Percentiles rank a stretch among this genome's conserved stretches.
These are phyloP conservation scores for Chaetorhynchus papuensis DNA, from an alignment of 2,113 vertebrate genomes.

Conservation along the genomic window DNA sequence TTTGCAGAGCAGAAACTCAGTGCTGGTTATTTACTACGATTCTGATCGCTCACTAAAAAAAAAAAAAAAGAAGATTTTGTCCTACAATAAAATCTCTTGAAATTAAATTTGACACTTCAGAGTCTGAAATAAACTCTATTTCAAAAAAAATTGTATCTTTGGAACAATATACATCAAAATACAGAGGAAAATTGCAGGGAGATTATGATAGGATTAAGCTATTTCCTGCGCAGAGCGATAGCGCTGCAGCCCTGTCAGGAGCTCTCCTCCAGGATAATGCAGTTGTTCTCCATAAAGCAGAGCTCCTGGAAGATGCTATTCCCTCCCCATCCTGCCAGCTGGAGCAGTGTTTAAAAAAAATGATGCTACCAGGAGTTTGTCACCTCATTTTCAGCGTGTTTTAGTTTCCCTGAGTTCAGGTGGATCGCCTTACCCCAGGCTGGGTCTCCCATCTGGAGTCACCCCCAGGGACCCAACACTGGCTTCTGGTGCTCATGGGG, in stretches of 20 bases:
- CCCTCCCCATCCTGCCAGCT: not conserved
- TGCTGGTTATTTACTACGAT: not conserved
- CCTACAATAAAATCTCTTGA: not conserved
- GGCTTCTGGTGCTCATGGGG: not conserved
- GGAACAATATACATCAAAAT: constrained; percentile 16
- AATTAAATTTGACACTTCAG: constrained; percentile 32
- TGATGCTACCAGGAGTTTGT: not conserved
- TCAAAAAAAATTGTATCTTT: constrained; percentile 30
- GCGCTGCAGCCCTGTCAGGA: not conserved
- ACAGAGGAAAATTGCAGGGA: constrained; percentile 15
- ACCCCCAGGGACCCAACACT: not conserved
- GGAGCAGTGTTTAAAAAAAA: not conserved
- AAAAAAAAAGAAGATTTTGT: not conserved
- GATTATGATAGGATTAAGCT: constrained; percentile 1
- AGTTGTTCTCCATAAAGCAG: not conserved
- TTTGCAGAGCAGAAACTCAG: not conserved
- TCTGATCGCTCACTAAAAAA: not conserved
- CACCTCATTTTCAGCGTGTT: not conserved
- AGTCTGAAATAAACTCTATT: constrained; percentile 13
- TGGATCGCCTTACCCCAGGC: fast-evolving
- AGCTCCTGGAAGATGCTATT: not conserved
- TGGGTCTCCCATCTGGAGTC: not conserved
- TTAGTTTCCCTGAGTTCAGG: not conserved
- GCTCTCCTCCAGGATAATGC: not conserved
- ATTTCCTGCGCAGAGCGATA: not conserved